A percentile compares a stretch with the other conserved stretches of the same genome.
Evolutionary conservation across 2,113 vertebrate genomes (phyloP).

Genomic region (rabbit (Oryctolagus cuniculus)): mOryCun1.1 NC_091435.1:79133001-79133500

Average conservation of each 20-base stretch:
- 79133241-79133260: neutral
- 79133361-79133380: too few species aligned
- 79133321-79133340: too few species aligned
- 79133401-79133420: too few species aligned
- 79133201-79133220: conserved; percentile 55
- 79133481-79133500: too few species aligned
- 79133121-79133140: neutral
- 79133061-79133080: neutral
- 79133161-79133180: conserved; percentile 45
- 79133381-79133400: too few species aligned
- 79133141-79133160: neutral
- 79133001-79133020: conserved; percentile 15
- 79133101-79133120: neutral
- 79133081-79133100: neutral
- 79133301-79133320: too few species aligned
- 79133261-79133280: neutral
- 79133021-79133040: neutral
- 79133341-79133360: too few species aligned
- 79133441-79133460: too few species aligned
- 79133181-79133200: conserved; percentile 30
- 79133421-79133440: too few species aligned
- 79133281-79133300: too few species aligned
- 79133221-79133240: conserved; percentile 29
- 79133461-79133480: too few species aligned
- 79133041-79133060: neutral